Percentiles rank a stretch among this genome's conserved stretches.
Evolutionary conservation across 2,113 vertebrate species (phyloP).

Genomic region (Gadus chalcogrammus): DNA sequence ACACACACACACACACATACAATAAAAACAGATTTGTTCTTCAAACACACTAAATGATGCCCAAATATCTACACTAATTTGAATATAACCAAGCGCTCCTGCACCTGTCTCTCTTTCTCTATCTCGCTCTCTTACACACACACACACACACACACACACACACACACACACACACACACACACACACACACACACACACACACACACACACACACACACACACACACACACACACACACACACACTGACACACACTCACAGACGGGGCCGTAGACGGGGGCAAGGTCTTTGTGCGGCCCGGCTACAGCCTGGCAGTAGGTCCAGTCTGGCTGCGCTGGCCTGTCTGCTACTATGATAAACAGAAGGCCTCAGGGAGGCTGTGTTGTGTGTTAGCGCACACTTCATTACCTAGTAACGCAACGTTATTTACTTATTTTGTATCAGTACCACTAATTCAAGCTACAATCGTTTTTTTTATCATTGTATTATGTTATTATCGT

Average conservation of each 20-base stretch:
- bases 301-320: constrained; percentile 59
- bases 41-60: constrained; percentile 16
- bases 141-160: not conserved
- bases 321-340: constrained; percentile 44
- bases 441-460: no score
- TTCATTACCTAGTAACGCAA: no score
- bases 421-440: no score
- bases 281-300: constrained; percentile 49
- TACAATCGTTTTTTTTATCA: no score
- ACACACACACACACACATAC: constrained; percentile 2
- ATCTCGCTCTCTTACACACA: constrained; percentile 21
- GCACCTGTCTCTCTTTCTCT: constrained; percentile 16
- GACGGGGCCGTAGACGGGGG: constrained; percentile 30
- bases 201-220: constrained; percentile 19
- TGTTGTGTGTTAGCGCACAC: constrained; percentile 6
- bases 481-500: no score
- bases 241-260: constrained; percentile 1
- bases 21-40: not conserved
- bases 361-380: constrained; percentile 17
- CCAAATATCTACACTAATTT: constrained; percentile 41
- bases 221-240: not conserved
- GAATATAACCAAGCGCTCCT: constrained; percentile 44
- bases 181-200: constrained; percentile 10
- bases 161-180: constrained; percentile 11
- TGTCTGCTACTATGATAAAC: constrained; percentile 46